phyloP scores from a whole-genome alignment of 2,888 invertebrate genomes.

The Drosophila recens region DNA sequence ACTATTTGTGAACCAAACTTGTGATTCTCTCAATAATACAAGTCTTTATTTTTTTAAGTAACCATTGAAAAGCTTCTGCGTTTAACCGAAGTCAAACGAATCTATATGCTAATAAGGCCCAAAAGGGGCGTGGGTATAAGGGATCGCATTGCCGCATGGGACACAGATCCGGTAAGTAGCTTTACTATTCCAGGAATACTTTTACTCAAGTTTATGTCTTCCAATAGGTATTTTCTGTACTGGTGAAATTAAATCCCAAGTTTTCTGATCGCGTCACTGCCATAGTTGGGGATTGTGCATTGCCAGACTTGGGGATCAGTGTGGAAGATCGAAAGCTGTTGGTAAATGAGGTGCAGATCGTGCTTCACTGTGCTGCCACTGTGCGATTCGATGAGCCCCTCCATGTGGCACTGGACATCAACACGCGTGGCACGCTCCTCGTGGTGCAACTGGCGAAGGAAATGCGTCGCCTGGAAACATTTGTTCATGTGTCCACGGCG shows the following conservation, averaged over 20 bases:
- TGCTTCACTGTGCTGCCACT: conserved; percentile 96
- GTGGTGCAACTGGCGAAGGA: conserved; percentile 88
- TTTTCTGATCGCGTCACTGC: conserved; percentile 77
- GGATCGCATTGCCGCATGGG: conserved; percentile 87
- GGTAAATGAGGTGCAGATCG: conserved; percentile 85
- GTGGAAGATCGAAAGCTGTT: conserved; percentile 77
- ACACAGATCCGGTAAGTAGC: conserved; percentile 88
- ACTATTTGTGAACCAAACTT: too few relatives aligned
- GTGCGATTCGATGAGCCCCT: conserved; percentile 91
- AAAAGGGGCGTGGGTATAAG: conserved; percentile 88
- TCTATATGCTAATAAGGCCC: conserved; percentile 87
- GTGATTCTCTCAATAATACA: too few relatives aligned
- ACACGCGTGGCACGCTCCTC: conserved; percentile 88
- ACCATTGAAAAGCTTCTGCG: conserved; percentile 87
- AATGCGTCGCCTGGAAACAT: conserved; percentile 84
- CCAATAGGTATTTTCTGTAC: conserved; percentile 62
- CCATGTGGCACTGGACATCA: conserved; percentile 89
- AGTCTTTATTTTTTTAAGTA: conserved; percentile 15
- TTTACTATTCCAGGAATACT: too few relatives aligned
- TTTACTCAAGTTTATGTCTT: background rate
- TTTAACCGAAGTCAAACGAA: conserved; percentile 86
- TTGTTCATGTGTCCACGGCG: conserved; percentile 89
- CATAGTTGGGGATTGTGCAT: conserved; percentile 83
- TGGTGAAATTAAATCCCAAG: conserved; percentile 70
- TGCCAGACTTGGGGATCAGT: conserved; percentile 83